These are phyloP conservation scores for Dolichomitus sp. DNA, from an alignment of 2,888 invertebrate genomes.

Conservation along the genomic window DNA sequence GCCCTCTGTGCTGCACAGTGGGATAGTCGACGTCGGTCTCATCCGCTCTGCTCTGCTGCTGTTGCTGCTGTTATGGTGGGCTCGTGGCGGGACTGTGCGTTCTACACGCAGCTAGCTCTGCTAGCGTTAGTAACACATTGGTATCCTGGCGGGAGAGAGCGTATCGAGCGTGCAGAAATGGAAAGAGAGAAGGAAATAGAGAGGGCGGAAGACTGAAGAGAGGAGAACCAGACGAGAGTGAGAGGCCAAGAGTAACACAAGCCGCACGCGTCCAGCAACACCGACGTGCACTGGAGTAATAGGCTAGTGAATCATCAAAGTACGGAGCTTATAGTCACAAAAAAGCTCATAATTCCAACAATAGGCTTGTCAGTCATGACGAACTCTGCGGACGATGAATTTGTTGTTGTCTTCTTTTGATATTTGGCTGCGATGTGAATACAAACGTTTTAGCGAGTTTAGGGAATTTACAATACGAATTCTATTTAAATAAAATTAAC, in stretches of 20 bases:
- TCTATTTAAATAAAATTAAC: no score
- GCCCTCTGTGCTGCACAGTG: conserved; percentile 3
- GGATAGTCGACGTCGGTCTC: conserved; percentile 14
- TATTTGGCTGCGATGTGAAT: no score
- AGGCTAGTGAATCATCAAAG: conserved; percentile 53
- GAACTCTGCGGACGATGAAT: not conserved
- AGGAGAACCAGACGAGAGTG: conserved; percentile 51
- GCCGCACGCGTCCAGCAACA: conserved; percentile 49
- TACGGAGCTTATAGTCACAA: conserved; percentile 21
- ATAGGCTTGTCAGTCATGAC: not conserved
- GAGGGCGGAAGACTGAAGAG: conserved; percentile 18
- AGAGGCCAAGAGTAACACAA: conserved; percentile 9
- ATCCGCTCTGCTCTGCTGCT: not conserved
- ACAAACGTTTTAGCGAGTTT: no score
- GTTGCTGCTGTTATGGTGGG: not conserved
- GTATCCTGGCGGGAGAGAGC: conserved; percentile 31
- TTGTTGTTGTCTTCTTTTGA: not conserved
- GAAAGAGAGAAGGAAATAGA: conserved; percentile 41
- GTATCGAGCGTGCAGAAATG: conserved; percentile 65
- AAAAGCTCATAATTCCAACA: not conserved
- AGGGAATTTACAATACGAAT: no score
- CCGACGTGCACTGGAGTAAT: conserved; percentile 40
- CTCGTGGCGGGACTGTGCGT: not conserved
- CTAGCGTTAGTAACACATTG: not conserved
- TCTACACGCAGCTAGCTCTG: not conserved